phyloP scores from a whole-genome alignment of 2,888 invertebrate genomes.

The Zaprionus lineosus region DNA sequence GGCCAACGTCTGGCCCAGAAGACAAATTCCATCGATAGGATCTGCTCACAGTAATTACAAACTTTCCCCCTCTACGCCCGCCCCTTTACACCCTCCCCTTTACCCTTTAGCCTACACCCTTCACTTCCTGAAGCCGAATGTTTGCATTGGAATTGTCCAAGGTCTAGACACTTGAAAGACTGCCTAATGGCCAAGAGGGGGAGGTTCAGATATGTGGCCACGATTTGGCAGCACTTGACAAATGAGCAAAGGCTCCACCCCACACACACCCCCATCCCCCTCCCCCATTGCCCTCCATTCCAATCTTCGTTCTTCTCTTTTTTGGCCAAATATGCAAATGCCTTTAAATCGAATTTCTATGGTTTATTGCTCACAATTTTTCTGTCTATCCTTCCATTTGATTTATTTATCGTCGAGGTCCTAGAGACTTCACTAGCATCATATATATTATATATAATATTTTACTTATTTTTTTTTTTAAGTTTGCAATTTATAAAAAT shows the following conservation, averaged over 20 bases:
- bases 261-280: slow-evolving; percentile 19
- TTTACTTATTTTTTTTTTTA: no score
- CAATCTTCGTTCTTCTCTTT: neutral
- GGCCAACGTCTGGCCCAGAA: slow-evolving; percentile 26
- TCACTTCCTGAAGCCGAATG: no score
- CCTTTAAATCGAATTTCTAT: slow-evolving; percentile 3
- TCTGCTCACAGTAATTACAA: slow-evolving; percentile 46
- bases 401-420: no score
- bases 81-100: neutral
- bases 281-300: slow-evolving; percentile 24
- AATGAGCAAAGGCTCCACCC: slow-evolving; percentile 41
- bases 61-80: neutral
- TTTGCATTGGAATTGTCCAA: slow-evolving; percentile 36
- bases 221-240: slow-evolving; percentile 56
- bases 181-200: slow-evolving; percentile 44
- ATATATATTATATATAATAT: no score
- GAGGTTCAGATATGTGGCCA: slow-evolving; percentile 29
- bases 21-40: slow-evolving; percentile 51
- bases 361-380: slow-evolving; percentile 9
- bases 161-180: slow-evolving; percentile 44
- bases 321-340: no score
- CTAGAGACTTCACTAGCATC: no score
- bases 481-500: no score
- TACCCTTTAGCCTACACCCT: neutral
- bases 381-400: no score